Base-by-base conservation (phyloP, 2,113 vertebrate genomes). In the Myiozetetes cayanensis region DNA sequence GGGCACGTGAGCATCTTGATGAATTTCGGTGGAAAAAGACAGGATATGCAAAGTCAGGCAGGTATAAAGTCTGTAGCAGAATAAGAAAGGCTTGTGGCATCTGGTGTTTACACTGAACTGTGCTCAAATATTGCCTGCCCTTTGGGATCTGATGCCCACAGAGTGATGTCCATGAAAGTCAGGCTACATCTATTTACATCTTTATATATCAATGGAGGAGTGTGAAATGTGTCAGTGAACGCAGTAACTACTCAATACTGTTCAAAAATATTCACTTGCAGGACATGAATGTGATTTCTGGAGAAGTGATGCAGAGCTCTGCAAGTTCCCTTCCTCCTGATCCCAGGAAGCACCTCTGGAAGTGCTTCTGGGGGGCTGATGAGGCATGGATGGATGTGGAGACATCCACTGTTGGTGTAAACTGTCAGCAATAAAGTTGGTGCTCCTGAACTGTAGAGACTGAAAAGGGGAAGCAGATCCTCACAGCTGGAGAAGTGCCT, bases 181-280 rank as follows among this genome's bases (percentile, higher is more conserved):
- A 76, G 27, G 41, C 44, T 76, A 14, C 41, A 19, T 55, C 35
- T 73, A 2, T 61, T 73, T 66, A 11, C 41, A 13, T 62, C 85
- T 70, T 76, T 22, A 80, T 44, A 53, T 3, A 2, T 43, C 46
- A 35, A 14, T 0, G 2, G 31, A 50, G 50, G 31, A 83, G 41
- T 15, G 25, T 47, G 39, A 43, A 37, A 53, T 0, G 0, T 76
- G 37, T 46, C 22, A 43, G 46, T 46, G 63, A 58, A 28, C 58
- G 33, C 50, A 33, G 23, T 33, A 56, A 66, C 46, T 70, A 76
- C 62, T 80, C 87, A 49, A 58, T 56, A 35, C 39, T 7, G 1
- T 84, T 82, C 28, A 33, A 9, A 94, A 78, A 5, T 33, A 71
- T 31, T 50, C 43, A 8, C 14, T n/a, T 68, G 35, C 25, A 66